A percentile compares a stretch with the other conserved stretches of the same genome.
phyloP scores from a whole-genome alignment of 1,140 invertebrate genomes.

The Drosophila prosaltans region DNA sequence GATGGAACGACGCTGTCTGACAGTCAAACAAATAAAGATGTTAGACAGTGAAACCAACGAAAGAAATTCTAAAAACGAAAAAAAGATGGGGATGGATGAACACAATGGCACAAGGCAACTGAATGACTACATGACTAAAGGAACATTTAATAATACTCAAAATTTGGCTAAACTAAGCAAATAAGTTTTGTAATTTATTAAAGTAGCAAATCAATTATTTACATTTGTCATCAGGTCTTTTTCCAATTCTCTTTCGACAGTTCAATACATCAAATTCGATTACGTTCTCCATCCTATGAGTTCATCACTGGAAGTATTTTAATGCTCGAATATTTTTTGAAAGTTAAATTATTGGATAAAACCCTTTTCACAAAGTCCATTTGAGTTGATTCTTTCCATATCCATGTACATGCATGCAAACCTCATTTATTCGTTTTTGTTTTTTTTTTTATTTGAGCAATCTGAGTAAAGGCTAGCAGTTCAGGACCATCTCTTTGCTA shows the following conservation, averaged over 20 bases:
- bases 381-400: constrained; percentile 48
- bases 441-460: constrained; percentile 37
- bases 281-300: not conserved
- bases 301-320: not conserved
- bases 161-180: too few relatives aligned
- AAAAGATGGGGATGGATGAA: not conserved
- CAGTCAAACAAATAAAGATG: constrained; percentile 13
- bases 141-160: too few relatives aligned
- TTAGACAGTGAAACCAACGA: not conserved
- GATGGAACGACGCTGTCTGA: constrained; percentile 13
- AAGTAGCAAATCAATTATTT: too few relatives aligned
- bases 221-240: not conserved
- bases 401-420: constrained; percentile 25
- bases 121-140: not conserved
- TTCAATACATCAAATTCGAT: not conserved
- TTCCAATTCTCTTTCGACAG: not conserved
- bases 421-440: not conserved
- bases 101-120: not conserved
- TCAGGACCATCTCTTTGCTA: not conserved
- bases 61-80: not conserved
- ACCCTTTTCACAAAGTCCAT: constrained; percentile 52
- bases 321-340: not conserved
- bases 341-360: constrained; percentile 3
- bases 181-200: too few relatives aligned
- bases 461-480: constrained; percentile 43